Percentiles rank a stretch among this genome's conserved stretches.
Evolutionary conservation across 2,888 invertebrate genomes (phyloP).

Genomic region (Lasioglossum vierecki): DNA sequence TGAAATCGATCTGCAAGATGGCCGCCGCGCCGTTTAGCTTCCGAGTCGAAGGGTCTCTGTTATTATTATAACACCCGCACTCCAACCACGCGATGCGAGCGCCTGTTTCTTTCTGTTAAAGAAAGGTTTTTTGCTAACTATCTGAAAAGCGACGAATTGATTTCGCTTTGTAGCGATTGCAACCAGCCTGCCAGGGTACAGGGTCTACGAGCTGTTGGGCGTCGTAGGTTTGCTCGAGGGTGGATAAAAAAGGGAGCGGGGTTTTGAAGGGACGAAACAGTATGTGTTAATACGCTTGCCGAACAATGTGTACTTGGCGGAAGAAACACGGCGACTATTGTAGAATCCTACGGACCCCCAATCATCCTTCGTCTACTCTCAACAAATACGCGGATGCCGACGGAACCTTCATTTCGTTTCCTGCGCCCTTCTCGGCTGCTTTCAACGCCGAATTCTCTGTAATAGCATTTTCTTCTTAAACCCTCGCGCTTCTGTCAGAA

Average conservation of each 20-base stretch:
- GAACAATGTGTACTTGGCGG: constrained; percentile 52
- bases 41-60: neutral
- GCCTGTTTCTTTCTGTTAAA: constrained; percentile 55
- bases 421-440: neutral
- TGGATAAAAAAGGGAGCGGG: constrained; percentile 70
- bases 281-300: constrained; percentile 61
- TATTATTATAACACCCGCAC: neutral
- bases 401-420: neutral
- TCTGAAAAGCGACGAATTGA: constrained; percentile 67
- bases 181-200: constrained; percentile 38
- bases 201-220: constrained; percentile 5
- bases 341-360: neutral
- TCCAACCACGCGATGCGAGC: constrained; percentile 19
- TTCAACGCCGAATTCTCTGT: neutral
- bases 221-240: constrained; percentile 3
- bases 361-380: neutral
- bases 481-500: neutral
- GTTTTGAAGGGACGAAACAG: constrained; percentile 70
- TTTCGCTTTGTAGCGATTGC: constrained; percentile 74
- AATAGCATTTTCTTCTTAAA: neutral
- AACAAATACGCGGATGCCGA: neutral
- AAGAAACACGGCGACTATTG: constrained; percentile 23
- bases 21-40: neutral
- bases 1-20: neutral
- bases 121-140: constrained; percentile 47